Base-by-base conservation (phyloP, 2,888 invertebrate species). In the Selenia dentaria region DNA sequence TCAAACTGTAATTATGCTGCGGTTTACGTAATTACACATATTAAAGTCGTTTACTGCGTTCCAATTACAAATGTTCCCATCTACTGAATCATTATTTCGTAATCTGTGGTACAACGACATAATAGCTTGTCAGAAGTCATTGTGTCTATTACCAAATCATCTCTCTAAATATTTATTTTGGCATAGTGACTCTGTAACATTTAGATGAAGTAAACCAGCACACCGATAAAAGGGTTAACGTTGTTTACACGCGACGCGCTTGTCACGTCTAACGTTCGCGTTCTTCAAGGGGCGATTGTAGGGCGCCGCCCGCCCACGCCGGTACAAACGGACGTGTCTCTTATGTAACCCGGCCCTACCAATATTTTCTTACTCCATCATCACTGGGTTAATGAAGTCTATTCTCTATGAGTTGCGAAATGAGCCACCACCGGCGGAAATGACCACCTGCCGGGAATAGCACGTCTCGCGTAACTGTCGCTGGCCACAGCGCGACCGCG, bases 381-480 rank as follows among this genome's bases (percentile, higher is more conserved):
- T 70, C 64, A 70, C 62, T 68, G 76, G 80, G 84, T 82, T 86
- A 83, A 85, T 80, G 82, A 85, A 77, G 79, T 76, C 64, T 59
- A 76, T 75, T 74, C 64, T 74, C 72, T 72, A 77, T 73, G 67
- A 67, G 74, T 89, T 89, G 82, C 83, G 88, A 87, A 88, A 89
- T 72, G 74, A 67, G 45, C 35, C 29, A 55, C n/a, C n/a, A n/a
- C 59, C 74, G 74, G 71, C 83, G 86, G 87, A 87, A 87, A 79
- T 79, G 83, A 81, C 81, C 84, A 89, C 86, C 88, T 86, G 88
- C 78, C 89, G 86, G 90, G 90, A 90, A 90, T 90, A 90, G 90
- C 81, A 67, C 82, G 80, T 80, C 81, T 79, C 83, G 79, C 73
- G 79, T 79, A 75, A 71, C 75, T 74, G 81, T 79, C 82, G 80